A percentile compares a stretch with the other conserved stretches of the same genome.
Conservation (phyloP, 1,140 invertebrate species). For the Achatina immaculata region DNA sequence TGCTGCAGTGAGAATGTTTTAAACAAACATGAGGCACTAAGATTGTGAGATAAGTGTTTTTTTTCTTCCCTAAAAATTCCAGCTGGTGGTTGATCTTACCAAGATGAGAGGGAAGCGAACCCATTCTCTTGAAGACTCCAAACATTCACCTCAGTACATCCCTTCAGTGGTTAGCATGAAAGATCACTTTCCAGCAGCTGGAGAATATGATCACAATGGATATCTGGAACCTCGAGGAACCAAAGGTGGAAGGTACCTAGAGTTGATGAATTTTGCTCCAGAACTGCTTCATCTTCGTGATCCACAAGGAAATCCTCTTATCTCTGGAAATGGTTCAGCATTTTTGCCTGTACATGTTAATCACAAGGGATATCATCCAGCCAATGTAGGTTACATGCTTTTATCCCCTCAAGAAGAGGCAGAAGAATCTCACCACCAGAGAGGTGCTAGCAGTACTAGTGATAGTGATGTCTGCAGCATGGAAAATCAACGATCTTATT, state of each 20-base stretch:
- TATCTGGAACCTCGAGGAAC: slow-evolving; percentile 46
- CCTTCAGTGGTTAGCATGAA: background rate
- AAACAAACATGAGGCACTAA: background rate
- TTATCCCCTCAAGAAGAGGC: slow-evolving; percentile 23
- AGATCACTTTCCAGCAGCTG: slow-evolving; percentile 37
- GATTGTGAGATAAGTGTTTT: background rate
- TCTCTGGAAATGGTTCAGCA: slow-evolving; percentile 23
- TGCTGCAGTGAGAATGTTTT: too few relatives aligned
- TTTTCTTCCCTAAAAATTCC: slow-evolving; percentile 11
- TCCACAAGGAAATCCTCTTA: slow-evolving; percentile 24
- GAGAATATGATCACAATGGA: slow-evolving; percentile 43
- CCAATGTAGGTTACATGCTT: slow-evolving; percentile 16
- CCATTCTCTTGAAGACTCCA: slow-evolving; percentile 40
- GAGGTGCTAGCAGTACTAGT: background rate
- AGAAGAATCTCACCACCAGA: background rate
- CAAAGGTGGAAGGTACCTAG: slow-evolving; percentile 39
- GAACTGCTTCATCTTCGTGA: slow-evolving; percentile 34
- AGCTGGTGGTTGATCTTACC: slow-evolving; percentile 44
- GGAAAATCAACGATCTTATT: background rate
- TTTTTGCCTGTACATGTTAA: slow-evolving; percentile 18
- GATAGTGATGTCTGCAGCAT: background rate
- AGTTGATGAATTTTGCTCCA: slow-evolving; percentile 47
- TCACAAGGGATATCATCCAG: slow-evolving; percentile 28
- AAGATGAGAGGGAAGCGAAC: slow-evolving; percentile 41
- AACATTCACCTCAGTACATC: slow-evolving; percentile 34